Evolutionary conservation across 2,888 invertebrate genomes (phyloP), one percentile per base, ranked within the genome.

Genomic region (Clepsis dumicolana): DNA sequence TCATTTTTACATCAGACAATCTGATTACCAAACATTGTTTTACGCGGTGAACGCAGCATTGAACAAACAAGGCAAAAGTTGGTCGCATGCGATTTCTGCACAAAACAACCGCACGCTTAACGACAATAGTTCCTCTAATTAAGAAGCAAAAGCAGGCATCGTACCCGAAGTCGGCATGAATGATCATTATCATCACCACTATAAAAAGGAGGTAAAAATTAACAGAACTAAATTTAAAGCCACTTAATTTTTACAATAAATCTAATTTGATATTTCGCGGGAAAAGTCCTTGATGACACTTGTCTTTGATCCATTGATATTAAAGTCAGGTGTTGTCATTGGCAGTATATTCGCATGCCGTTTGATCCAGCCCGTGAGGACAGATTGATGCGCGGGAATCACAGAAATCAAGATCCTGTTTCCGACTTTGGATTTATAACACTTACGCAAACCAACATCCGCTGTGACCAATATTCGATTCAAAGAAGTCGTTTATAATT

Each of bases 341-440:
- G 77, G 73, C 72, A 71, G 72, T 71, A 72, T 82, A 80, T 84
- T 84, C 77, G 89, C 84, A 48, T 21, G 80, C 87, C 67, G 82
- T 91, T 92, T 91, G 91, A 92, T 91, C 89, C 79, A 72, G 72
- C 77, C 79, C 70, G 70, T 77, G 91, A 16, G 12, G 52, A 90
- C 79, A 78, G 87, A 91, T 90, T 86, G 83, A 91, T 88, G 86
- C 76, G 74, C 80, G 21, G 72, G 79, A 77, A 78, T 78, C 79
- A 78, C 80, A 80, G 79, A 82, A 85, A 84, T 84, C 85, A 83
- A 86, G 83, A 82, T 78, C 76, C 74, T 72, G 79, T 80, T 84
- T 90, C 88, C 90, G 85, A 73, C 79, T 77, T 74, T 75, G 74
- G 82, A 83, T 84, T 87, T 84, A 84, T 80, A 80, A 74, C 74